phyloP scores from a whole-genome alignment of 2,113 vertebrate species.

The Phaetusa simplex region DNA sequence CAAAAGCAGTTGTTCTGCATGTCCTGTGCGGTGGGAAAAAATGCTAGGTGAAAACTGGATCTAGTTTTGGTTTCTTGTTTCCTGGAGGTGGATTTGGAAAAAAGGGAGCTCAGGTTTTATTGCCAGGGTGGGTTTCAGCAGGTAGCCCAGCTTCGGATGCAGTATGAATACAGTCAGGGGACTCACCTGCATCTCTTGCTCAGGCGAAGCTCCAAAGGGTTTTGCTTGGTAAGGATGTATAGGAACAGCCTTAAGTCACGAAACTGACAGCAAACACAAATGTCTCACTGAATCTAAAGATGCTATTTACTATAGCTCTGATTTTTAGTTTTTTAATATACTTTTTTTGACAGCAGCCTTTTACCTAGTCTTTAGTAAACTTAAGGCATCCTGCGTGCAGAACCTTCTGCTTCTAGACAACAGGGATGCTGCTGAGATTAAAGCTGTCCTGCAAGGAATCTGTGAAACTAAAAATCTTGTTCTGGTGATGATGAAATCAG shows the following conservation, averaged over 20 bases:
- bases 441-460: neutral
- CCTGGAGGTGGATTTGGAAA: neutral
- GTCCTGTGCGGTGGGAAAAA: neutral
- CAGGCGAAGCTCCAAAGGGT: neutral
- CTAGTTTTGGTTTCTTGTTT: neutral
- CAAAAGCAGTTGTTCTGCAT: neutral
- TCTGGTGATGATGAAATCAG: neutral
- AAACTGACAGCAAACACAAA: neutral
- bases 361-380: neutral
- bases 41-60: neutral
- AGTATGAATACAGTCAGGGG: rapidly evolving
- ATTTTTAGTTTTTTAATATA: neutral
- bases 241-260: neutral
- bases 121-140: neutral
- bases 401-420: neutral
- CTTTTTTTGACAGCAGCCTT: slow-evolving; percentile 5
- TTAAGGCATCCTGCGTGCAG: rapidly evolving
- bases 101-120: neutral
- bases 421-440: neutral
- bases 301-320: neutral
- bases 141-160: neutral
- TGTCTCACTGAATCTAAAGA: neutral
- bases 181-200: rapidly evolving
- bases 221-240: neutral
- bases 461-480: neutral